Base-by-base conservation (phyloP, 1,140 invertebrate species). In the Nixonia krombeini region DNA sequence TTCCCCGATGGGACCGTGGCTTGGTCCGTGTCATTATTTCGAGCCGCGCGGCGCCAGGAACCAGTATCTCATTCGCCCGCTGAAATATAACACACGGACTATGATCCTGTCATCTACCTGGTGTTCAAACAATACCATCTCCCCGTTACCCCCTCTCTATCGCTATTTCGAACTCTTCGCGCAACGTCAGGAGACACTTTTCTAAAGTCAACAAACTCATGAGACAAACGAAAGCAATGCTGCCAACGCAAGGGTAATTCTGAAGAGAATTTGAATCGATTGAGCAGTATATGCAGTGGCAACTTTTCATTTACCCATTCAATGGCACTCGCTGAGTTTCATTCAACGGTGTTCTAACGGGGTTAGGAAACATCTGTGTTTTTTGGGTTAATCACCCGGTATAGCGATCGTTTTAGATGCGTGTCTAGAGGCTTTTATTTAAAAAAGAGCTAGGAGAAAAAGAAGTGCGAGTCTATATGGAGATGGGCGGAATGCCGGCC, bases 11-110 rank as follows among this genome's bases (percentile, higher is more conserved):
- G 71, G 76, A 80, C 75, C 59, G 51, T 50, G 55, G 68, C 56
- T 61, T 31, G 50, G 68, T 44, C 75, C 68, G 76, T 84, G 82
- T 83, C 82, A 84, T 84, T 84, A 84, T 82, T 82, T 81, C 71
- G 74, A 74, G 76, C 74, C 72, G 74, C 72, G 74, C 78, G 82
- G 82, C 81, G 80, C 82, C 80, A 82, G 73, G 72, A 80, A 59
- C 80, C 71, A 77, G 72, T 84, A 81, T 78, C 76, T 84, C 78
- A 80, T 83, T 75, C 74, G 73, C 70, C 72, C 55, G 52, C 70
- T 73, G 52, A 79, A 81, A 78, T 68, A 74, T 72, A 75, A 74
- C 68, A 52, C 71, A 64, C 66, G 51, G 70, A 53, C 70, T 61
- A 66, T 42, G 55, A 57, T 58, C 63, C 47, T 40, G 40, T 45